Conservation (phyloP, 2,113 vertebrate species). For the Gnathonemus echidnorhynchus region DNA sequence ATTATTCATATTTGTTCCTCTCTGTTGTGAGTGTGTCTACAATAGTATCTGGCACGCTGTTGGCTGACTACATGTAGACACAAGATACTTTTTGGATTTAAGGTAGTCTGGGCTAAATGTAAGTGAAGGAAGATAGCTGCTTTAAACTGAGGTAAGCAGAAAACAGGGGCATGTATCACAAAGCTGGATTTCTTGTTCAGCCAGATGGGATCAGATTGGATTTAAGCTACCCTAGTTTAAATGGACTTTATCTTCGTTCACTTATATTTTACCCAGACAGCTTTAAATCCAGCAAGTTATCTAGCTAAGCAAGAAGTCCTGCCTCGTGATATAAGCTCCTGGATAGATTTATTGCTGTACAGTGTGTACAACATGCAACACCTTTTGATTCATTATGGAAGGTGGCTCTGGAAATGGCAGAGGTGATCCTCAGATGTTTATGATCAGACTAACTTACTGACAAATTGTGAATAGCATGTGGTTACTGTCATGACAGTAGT, state of each 20-base stretch:
- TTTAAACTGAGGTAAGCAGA: not conserved
- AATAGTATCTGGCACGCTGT: not conserved
- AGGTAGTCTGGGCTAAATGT: not conserved
- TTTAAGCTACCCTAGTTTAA: not conserved
- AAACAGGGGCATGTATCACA: not conserved
- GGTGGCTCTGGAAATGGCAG: not conserved
- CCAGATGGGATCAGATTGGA: not conserved
- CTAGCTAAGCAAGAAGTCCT: not conserved
- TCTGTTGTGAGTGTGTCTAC: not conserved
- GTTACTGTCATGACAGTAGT: not conserved
- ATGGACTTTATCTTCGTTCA: not conserved
- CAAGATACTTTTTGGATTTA: not conserved
- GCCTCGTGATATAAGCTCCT: not conserved
- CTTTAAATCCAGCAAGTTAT: not conserved
- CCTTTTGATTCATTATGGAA: not conserved
- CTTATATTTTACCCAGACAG: not conserved
- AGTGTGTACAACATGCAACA: not conserved
- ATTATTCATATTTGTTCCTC: not conserved
- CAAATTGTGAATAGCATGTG: not conserved
- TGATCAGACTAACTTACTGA: not conserved
- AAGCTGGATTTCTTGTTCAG: not conserved
- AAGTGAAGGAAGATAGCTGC: not conserved
- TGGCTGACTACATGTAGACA: not conserved
- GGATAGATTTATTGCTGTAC: not conserved
- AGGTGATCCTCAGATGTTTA: not conserved